Evolutionary conservation across 2,797 vertebrate species (phyloP).

Genomic region (Thamnophis elegans): DNA sequence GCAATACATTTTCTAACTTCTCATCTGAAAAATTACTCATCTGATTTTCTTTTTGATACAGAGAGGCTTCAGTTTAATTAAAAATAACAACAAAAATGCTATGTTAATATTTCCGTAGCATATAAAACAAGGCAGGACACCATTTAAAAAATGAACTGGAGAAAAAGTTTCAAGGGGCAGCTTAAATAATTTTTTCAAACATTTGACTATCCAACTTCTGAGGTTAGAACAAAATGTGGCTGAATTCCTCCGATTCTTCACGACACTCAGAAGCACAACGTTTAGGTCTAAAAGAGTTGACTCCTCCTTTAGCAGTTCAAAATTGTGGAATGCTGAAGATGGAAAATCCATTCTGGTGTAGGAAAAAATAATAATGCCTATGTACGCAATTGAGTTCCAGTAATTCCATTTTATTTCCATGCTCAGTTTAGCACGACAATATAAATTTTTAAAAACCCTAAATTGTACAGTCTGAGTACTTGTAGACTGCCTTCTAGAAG

Average conservation of each 20-base stretch:
- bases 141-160: neutral
- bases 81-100: neutral
- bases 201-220: neutral
- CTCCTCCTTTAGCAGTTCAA: neutral
- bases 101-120: neutral
- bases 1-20: neutral
- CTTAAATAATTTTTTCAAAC: neutral
- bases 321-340: neutral
- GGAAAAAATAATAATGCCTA: neutral
- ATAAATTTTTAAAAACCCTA: neutral
- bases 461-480: neutral
- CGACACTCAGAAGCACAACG: neutral
- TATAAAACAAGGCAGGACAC: neutral
- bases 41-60: neutral
- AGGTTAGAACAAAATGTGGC: neutral
- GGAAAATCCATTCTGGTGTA: neutral
- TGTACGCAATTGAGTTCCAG: neutral
- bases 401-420: neutral
- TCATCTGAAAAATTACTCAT: neutral
- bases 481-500: neutral
- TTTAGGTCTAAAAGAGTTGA: neutral
- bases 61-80: neutral
- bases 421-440: neutral
- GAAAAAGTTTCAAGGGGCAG: neutral
- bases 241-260: neutral